Conservation (phyloP, 2,113 vertebrate species). For the Sapajus apella region DNA sequence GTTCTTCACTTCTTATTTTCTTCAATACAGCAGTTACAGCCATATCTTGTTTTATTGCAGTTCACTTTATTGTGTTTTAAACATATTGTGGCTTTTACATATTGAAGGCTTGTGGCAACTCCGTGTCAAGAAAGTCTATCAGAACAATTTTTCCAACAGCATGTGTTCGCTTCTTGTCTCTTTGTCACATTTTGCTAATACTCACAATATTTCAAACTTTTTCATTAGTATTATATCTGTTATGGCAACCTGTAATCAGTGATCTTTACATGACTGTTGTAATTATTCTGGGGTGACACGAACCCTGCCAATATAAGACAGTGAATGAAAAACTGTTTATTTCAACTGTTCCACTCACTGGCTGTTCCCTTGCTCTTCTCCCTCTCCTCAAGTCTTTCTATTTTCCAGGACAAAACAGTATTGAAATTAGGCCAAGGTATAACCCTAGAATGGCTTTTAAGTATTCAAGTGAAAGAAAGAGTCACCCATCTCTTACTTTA, state of each 20-base stretch:
- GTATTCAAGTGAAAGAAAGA: neutral
- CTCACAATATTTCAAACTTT: neutral
- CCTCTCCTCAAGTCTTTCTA: neutral
- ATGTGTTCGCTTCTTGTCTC: neutral
- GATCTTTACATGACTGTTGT: neutral
- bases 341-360: neutral
- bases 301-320: neutral
- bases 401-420: neutral
- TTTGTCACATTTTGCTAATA: neutral
- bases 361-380: neutral
- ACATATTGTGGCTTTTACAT: neutral
- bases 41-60: neutral
- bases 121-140: neutral
- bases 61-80: neutral
- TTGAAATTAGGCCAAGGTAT: neutral
- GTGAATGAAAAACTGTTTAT: neutral
- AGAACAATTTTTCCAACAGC: neutral
- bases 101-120: neutral
- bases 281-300: neutral
- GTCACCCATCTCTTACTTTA: neutral
- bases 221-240: neutral
- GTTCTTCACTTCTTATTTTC: neutral
- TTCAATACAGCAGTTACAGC: neutral
- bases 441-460: neutral
- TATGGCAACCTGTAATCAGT: neutral